These are phyloP conservation scores for Euura lappo DNA, from an alignment of 1,140 invertebrate species.

Conservation along the genomic window DNA sequence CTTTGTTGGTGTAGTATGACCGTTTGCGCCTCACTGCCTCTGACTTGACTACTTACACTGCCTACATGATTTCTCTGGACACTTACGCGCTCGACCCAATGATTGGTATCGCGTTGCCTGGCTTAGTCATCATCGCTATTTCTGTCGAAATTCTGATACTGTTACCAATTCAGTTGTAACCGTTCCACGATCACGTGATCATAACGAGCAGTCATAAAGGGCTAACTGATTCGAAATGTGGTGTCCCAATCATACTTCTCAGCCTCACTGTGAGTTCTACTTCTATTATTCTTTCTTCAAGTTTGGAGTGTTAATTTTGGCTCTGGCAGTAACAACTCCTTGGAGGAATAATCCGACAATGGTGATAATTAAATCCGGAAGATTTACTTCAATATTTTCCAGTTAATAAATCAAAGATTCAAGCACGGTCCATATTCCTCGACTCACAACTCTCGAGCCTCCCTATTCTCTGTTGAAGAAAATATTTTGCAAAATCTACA, in stretches of 20 bases:
- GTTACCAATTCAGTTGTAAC: conserved; percentile 19
- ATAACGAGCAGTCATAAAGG: neutral
- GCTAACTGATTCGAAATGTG: no score
- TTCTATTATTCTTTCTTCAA: no score
- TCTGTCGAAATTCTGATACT: conserved; percentile 29
- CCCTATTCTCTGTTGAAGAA: conserved; percentile 18
- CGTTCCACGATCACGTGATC: conserved; percentile 7
- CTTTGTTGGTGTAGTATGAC: conserved; percentile 17
- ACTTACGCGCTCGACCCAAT: conserved; percentile 29
- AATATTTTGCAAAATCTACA: conserved; percentile 48
- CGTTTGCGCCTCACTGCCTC: neutral
- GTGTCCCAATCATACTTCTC: no score
- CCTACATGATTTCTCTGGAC: conserved; percentile 18
- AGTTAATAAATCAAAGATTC: conserved; percentile 8
- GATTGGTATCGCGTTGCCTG: conserved; percentile 29
- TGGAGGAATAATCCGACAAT: neutral
- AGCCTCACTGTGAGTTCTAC: no score
- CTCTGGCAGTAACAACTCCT: neutral
- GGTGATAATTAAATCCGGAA: neutral
- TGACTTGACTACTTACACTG: conserved; percentile 1
- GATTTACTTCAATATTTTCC: conserved; percentile 7
- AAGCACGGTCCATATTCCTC: conserved; percentile 7
- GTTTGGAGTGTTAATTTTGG: neutral
- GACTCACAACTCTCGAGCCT: conserved; percentile 22
- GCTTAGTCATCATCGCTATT: conserved; percentile 31